phyloP scores from a whole-genome alignment of 2,888 invertebrate species.

The Caenorhabditis imperialis region DNA sequence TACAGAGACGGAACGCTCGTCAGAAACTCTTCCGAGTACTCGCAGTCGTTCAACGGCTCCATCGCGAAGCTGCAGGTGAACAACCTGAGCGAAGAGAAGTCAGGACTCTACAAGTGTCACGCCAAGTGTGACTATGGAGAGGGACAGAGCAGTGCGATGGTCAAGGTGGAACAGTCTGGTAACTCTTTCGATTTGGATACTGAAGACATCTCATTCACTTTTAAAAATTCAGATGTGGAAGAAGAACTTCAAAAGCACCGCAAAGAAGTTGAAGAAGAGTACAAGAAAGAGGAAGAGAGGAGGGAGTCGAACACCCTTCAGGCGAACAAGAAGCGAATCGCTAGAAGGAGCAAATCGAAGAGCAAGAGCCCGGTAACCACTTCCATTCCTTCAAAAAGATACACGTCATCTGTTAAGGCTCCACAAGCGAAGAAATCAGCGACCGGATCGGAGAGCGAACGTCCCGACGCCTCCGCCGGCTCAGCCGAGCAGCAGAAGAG shows the following conservation, averaged over 20 bases:
- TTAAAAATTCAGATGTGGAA: constrained; percentile 55
- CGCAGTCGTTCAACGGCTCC: constrained; percentile 73
- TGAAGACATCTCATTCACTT: too few species aligned
- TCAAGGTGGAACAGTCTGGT: constrained; percentile 71
- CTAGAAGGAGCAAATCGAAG: constrained; percentile 53
- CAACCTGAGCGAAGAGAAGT: constrained; percentile 67
- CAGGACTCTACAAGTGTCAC: constrained; percentile 76
- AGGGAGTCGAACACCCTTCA: constrained; percentile 34
- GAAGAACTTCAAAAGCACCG: constrained; percentile 52
- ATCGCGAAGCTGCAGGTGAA: constrained; percentile 70
- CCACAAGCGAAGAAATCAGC: constrained; percentile 39
- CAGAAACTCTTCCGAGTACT: constrained; percentile 61
- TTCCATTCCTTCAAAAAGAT: not conserved
- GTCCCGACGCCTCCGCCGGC: constrained; percentile 37
- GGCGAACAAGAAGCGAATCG: constrained; percentile 39
- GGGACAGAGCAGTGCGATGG: constrained; percentile 74
- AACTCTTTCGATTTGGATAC: too few species aligned
- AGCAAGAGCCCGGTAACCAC: constrained; percentile 59
- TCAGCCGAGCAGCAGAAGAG: constrained; percentile 33
- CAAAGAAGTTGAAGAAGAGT: constrained; percentile 53
- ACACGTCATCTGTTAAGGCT: constrained; percentile 8
- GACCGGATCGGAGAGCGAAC: constrained; percentile 34
- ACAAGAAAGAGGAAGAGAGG: constrained; percentile 50
- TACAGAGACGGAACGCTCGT: constrained; percentile 73
- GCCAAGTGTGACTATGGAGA: constrained; percentile 76